phyloP scores from a whole-genome alignment of 1,140 invertebrate species.

The Brachionus rubens region DNA sequence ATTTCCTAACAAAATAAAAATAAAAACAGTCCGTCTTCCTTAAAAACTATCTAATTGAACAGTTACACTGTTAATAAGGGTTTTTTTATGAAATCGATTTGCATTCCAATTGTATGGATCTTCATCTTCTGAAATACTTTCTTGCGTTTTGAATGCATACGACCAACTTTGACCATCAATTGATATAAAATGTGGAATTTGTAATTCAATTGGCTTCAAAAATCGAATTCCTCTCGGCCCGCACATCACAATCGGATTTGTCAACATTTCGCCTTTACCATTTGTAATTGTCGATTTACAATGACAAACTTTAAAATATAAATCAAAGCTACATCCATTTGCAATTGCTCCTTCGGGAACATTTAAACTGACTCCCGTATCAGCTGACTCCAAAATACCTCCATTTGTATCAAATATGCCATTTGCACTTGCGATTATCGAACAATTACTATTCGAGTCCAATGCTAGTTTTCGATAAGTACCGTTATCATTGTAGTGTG shows the following conservation, averaged over 20 bases:
- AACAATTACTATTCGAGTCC: slow-evolving; percentile 46
- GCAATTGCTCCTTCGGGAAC: slow-evolving; percentile 82
- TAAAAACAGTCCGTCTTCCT: background rate
- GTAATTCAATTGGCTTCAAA: slow-evolving; percentile 76
- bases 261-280: slow-evolving; percentile 76
- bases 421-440: slow-evolving; percentile 56
- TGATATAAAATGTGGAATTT: slow-evolving; percentile 62
- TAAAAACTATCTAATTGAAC: slow-evolving; percentile 44
- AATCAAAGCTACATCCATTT: slow-evolving; percentile 75
- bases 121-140: slow-evolving; percentile 9
- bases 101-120: slow-evolving; percentile 45
- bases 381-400: slow-evolving; percentile 74
- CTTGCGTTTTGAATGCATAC: slow-evolving; percentile 40
- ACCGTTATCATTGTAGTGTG: slow-evolving; percentile 34
- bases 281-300: slow-evolving; percentile 63
- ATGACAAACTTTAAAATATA: slow-evolving; percentile 83
- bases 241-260: slow-evolving; percentile 89
- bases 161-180: slow-evolving; percentile 46
- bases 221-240: slow-evolving; percentile 86
- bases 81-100: slow-evolving; percentile 41
- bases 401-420: slow-evolving; percentile 67
- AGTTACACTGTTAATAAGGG: slow-evolving; percentile 44
- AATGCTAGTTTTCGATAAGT: slow-evolving; percentile 13
- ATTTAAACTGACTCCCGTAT: slow-evolving; percentile 81
- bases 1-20: background rate